Conservation (phyloP, 2,888 invertebrate genomes). For the Hypselothyrea guttata region DNA sequence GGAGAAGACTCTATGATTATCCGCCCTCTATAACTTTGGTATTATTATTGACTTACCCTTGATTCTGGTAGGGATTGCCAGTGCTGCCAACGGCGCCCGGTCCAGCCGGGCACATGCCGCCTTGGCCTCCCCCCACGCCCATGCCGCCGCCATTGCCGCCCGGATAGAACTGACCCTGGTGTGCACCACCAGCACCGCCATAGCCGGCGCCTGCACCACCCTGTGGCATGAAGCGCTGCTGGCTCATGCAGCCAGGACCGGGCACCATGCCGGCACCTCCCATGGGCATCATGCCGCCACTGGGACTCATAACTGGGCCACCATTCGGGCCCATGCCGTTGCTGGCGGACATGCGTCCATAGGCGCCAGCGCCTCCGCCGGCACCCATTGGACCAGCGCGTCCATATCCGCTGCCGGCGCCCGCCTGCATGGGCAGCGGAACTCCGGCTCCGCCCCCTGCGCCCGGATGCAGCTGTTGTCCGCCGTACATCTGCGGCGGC, state of each 20-base stretch:
- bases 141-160: conserved; percentile 61
- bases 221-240: conserved; percentile 78
- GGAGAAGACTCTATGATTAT: conserved; percentile 8
- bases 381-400: conserved; percentile 76
- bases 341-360: conserved; percentile 64
- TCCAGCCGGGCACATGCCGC: conserved; percentile 82
- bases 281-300: conserved; percentile 77
- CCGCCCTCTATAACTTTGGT: neutral
- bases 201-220: conserved; percentile 72
- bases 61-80: conserved; percentile 82
- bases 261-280: conserved; percentile 62
- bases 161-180: conserved; percentile 78
- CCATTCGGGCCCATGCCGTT: conserved; percentile 68
- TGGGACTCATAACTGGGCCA: conserved; percentile 79
- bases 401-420: conserved; percentile 82
- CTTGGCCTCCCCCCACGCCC: conserved; percentile 82
- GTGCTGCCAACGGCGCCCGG: conserved; percentile 79
- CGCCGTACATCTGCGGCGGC: conserved; percentile 78
- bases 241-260: conserved; percentile 76
- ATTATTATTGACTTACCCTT: conserved; percentile 73
- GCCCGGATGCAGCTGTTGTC: conserved; percentile 79
- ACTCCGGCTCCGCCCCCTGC: conserved; percentile 80
- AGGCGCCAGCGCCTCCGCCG: conserved; percentile 56
- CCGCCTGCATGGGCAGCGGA: conserved; percentile 82
- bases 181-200: conserved; percentile 63